These are phyloP conservation scores for Graphium colonna DNA, from an alignment of 2,888 invertebrate genomes.

Conservation along the genomic window DNA sequence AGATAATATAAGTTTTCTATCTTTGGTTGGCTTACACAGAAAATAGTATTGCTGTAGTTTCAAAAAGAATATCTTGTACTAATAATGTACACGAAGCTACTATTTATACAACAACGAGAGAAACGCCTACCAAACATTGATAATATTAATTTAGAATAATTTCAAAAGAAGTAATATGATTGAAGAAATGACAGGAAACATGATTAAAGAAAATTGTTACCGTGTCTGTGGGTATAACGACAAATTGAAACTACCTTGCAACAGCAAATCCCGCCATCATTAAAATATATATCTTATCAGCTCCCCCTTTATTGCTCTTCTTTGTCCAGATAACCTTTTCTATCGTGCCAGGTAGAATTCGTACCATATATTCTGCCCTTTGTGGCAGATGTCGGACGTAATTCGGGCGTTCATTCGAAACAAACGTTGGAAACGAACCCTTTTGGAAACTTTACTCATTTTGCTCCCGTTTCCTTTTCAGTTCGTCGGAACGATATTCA, in stretches of 20 bases:
- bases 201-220: too few relatives aligned
- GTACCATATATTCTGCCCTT: not conserved
- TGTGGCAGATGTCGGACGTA: not conserved
- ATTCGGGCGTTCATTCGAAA: slow-evolving; percentile 6
- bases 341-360: not conserved
- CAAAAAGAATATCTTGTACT: too few relatives aligned
- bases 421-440: slow-evolving; percentile 12
- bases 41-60: too few relatives aligned
- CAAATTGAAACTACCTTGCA: too few relatives aligned
- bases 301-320: not conserved
- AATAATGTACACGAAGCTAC: not conserved
- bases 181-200: too few relatives aligned
- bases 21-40: too few relatives aligned
- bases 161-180: too few relatives aligned
- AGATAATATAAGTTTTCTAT: too few relatives aligned
- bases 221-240: too few relatives aligned
- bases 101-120: too few relatives aligned
- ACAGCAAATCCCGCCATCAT: not conserved
- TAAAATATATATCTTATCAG: not conserved
- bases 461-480: slow-evolving; percentile 17
- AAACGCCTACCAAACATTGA: too few relatives aligned
- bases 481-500: slow-evolving; percentile 8
- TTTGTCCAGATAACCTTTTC: not conserved
- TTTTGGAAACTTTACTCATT: slow-evolving; percentile 21
- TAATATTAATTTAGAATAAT: too few relatives aligned